Conservation (phyloP, 1,140 invertebrate species). For the Berghia stephanieae region DNA sequence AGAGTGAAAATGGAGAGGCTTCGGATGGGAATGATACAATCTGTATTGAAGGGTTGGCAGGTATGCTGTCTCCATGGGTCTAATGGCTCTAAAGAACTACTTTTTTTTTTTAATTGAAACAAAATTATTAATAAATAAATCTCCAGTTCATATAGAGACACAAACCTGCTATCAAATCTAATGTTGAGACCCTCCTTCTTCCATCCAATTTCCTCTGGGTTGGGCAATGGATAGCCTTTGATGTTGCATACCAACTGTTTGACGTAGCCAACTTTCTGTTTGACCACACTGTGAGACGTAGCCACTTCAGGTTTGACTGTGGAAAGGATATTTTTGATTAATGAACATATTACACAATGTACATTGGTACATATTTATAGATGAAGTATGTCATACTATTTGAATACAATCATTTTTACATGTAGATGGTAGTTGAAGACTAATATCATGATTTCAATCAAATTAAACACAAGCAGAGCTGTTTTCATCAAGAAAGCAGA, state of each 20-base stretch:
- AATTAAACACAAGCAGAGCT: neutral
- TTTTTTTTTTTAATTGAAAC: neutral
- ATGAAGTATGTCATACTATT: too few species aligned
- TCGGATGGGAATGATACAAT: too few species aligned
- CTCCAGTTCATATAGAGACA: neutral
- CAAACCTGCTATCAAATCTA: slow-evolving; percentile 25
- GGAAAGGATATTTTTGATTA: too few species aligned
- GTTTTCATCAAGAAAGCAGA: neutral
- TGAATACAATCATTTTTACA: too few species aligned
- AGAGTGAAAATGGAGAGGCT: too few species aligned
- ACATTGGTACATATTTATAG: too few species aligned
- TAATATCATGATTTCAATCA: neutral
- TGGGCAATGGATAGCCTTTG: slow-evolving; percentile 41
- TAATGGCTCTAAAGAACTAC: neutral
- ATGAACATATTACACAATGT: too few species aligned
- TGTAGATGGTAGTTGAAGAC: too few species aligned
- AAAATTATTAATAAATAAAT: neutral
- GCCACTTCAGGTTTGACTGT: slow-evolving; percentile 39
- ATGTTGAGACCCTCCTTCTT: slow-evolving; percentile 26
- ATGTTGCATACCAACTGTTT: slow-evolving; percentile 47
- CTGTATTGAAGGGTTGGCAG: neutral
- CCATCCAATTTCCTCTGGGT: slow-evolving; percentile 38
- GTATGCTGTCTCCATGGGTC: neutral
- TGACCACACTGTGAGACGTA: slow-evolving; percentile 17
- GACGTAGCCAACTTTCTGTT: slow-evolving; percentile 44